These are phyloP conservation scores for Pygocentrus nattereri DNA, from an alignment of 2,797 vertebrate genomes.

Conservation along the genomic window DNA sequence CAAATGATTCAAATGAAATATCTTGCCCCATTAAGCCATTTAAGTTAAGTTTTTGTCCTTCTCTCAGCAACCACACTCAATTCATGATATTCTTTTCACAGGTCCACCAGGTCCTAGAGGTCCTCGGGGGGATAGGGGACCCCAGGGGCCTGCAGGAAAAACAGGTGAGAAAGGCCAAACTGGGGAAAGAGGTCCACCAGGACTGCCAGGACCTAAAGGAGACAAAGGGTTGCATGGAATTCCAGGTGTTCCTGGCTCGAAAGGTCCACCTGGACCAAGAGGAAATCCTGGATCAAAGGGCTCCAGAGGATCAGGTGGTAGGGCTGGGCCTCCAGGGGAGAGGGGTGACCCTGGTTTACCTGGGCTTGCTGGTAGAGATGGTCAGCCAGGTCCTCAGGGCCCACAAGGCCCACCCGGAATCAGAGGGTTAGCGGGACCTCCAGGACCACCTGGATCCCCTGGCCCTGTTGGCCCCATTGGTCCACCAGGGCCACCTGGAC, in stretches of 20 bases:
- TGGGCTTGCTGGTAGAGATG: conserved; percentile 87
- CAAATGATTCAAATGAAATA: no score
- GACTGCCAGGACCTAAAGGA: conserved; percentile 85
- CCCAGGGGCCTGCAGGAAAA: conserved; percentile 87
- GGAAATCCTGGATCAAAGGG: conserved; percentile 91
- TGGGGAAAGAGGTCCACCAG: conserved; percentile 90
- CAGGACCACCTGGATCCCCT: conserved; percentile 85
- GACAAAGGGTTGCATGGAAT: conserved; percentile 87
- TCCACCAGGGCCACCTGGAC: conserved; percentile 85
- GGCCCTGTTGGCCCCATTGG: conserved; percentile 89
- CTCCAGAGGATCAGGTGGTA: conserved; percentile 90
- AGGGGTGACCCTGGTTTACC: conserved; percentile 87
- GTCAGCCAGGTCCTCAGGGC: conserved; percentile 85
- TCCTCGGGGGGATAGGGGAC: conserved; percentile 90
- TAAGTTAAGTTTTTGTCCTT: no score
- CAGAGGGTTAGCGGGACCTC: conserved; percentile 85
- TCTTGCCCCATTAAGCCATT: no score
- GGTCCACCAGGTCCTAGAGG: conserved; percentile 96
- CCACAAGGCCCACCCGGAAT: conserved; percentile 86
- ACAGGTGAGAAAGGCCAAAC: conserved; percentile 91
- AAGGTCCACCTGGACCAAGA: conserved; percentile 85
- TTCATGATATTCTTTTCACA: conserved; percentile 58
- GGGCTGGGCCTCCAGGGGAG: conserved; percentile 87
- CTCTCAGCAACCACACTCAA: background rate
- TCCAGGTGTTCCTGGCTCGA: conserved; percentile 84